Evolutionary conservation across 2,797 vertebrate genomes (phyloP), one percentile per base, ranked within the genome.

Genomic region (Onychomys leucogaster): DNA sequence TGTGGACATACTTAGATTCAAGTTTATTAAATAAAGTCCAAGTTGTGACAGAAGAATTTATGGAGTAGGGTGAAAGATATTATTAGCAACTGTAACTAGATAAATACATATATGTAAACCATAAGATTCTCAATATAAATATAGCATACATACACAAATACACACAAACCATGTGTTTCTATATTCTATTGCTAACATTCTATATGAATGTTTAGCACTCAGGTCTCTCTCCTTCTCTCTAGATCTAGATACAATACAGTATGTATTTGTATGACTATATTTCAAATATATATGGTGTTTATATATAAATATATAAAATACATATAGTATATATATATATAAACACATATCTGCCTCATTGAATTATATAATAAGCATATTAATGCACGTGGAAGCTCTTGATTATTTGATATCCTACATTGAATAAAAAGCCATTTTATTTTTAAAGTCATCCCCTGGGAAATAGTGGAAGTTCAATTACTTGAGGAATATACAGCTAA

Each of bases 401-500:
- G 81, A 90, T 61, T 93, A n/a, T 93, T 83, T 92, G n/a, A 94
- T 63, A 95, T 41, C 13, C 90, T 90, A 73, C 77, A 55, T 19
- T 90, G 81, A 94, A 94, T 97, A 94, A 91, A 94, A 91, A 87
- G 27, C 61, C 94, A 93, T 91, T 91, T 91, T 34, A 95, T 94
- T 96, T 96, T 90, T 23, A 94, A 96, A 90, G 6, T 87, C 12
- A 91, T 95, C 90, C 81, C n/a, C 0, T 91, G 89, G 94, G 94
- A 96, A 97, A 96, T 97, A 92, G 21, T 97, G 52, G 37, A 89
- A 92, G 25, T 83, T 77, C 34, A 93, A 49, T 89, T 71, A 76
- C 73, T 94, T 97, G 87, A 95, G 67, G 43, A 65, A 81, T 96
- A 41, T 92, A 81, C 76, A 83, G 10, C 41, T 81, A 95, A 90